These are phyloP conservation scores for Periophthalmus modestus DNA, from an alignment of 2,113 vertebrate genomes.

Conservation along the genomic window DNA sequence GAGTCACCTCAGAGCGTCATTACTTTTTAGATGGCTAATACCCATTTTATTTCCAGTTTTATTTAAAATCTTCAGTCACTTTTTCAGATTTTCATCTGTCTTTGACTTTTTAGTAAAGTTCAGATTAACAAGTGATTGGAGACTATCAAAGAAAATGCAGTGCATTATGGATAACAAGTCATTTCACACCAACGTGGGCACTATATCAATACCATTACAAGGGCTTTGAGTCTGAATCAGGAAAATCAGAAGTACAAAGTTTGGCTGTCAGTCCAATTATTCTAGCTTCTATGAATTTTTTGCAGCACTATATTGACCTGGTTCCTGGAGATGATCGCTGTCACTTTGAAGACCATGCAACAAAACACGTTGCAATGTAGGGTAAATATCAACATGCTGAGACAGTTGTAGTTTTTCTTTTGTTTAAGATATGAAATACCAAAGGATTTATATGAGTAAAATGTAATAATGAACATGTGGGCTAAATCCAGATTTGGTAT, in stretches of 20 bases:
- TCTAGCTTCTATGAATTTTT: neutral
- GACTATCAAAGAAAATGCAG: neutral
- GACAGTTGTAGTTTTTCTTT: neutral
- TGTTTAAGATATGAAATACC: constrained; percentile 4
- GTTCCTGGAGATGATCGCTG: constrained; percentile 20
- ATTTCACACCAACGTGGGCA: neutral
- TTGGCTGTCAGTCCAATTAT: neutral
- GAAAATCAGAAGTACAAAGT: neutral
- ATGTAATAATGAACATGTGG: constrained; percentile 49
- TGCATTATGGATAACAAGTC: neutral
- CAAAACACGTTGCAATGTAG: neutral
- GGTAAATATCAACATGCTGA: neutral
- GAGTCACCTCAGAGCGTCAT: constrained; percentile 37
- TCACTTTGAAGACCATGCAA: constrained; percentile 15
- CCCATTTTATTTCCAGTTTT: neutral
- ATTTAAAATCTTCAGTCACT: neutral
- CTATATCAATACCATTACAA: neutral
- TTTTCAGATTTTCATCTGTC: neutral
- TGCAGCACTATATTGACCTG: constrained; percentile 24
- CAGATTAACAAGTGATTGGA: neutral
- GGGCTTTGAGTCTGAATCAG: constrained; percentile 2
- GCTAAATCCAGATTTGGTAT: constrained; percentile 55
- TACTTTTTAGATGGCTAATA: constrained; percentile 41
- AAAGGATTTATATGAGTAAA: constrained; percentile 14
- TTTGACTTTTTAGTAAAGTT: neutral